These are phyloP conservation scores for Synergus umbraculus DNA, from an alignment of 2,888 invertebrate genomes.

Conservation along the genomic window DNA sequence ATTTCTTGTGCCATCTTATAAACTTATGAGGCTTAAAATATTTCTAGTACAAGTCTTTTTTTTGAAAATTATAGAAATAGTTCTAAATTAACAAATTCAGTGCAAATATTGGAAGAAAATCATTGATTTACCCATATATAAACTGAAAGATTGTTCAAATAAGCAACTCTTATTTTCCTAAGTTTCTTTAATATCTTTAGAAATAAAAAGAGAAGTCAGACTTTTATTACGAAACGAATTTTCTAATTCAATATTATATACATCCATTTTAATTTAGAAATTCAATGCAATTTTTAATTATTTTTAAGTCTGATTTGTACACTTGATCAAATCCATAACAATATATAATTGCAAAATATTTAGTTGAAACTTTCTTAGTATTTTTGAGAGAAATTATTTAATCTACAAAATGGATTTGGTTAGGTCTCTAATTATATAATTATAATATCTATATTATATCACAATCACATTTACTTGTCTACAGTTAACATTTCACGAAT, in stretches of 20 bases:
- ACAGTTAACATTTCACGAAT: neutral
- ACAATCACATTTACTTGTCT: neutral
- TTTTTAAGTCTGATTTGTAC: neutral
- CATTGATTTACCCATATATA: too few relatives aligned
- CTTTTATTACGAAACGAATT: neutral
- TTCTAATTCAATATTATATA: neutral
- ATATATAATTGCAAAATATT: neutral
- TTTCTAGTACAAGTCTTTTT: neutral
- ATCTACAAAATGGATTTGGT: neutral
- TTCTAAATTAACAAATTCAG: too few relatives aligned
- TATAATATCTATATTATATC: neutral
- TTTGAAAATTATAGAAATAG: neutral
- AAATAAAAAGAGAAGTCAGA: conserved; percentile 20
- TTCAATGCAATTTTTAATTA: neutral
- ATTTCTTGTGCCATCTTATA: neutral
- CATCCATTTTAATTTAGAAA: neutral
- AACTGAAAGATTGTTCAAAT: too few relatives aligned
- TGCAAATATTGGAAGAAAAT: too few relatives aligned
- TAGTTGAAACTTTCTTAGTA: neutral
- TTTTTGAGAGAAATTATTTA: neutral
- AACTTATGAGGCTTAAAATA: conserved; percentile 2
- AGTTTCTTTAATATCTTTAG: neutral
- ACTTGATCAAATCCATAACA: neutral
- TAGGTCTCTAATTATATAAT: neutral
- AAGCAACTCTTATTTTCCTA: too few relatives aligned